Base-by-base conservation (phyloP, 2,797 vertebrate species). In the Myioborus miniatus region DNA sequence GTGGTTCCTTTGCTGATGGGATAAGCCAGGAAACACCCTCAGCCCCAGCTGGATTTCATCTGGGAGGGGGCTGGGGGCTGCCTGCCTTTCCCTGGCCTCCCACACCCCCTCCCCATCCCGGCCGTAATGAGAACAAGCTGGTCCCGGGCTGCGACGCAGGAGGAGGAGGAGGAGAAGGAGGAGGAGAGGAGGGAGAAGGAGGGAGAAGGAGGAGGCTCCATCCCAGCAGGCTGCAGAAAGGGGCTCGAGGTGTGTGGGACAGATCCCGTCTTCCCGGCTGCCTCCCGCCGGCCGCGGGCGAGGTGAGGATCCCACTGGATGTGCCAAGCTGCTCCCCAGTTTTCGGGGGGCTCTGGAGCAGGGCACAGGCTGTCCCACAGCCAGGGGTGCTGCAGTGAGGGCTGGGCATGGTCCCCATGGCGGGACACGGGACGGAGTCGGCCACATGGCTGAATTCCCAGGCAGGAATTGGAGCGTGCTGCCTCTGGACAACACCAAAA, bases 101-200 rank as follows among this genome's bases (percentile, higher is more conserved):
- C 55, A 19, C 39, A 53, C 77, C 96, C 97, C 98, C 97, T 98
- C 96, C 97, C 97, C 97, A 98, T 93, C 97, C 95, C 96, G 36
- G 97, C 97, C 96, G 96, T 99, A 99, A 99, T 98, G 97, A 99
- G 98, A 99, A 98, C 98, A 99, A 99, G 99, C 98, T 99, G 99
- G 98, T 97, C 96, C 87, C 46, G 75, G 80, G 60, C 95, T 87
- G 83, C 15, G 2, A 63, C 15, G 9, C 94, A 91, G 85, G 95
- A 96, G 97, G 85, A 84, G 97, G 94, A 96, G 97, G 94, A 96
- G 97, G 79, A 97, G 94, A 1, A 83, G 53, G 17, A 87, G 90
- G 47, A 77, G 81, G 18, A 80, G 80, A 64, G 46, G 88, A 44
- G 67, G 77, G 37, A 72, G 89, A 39, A 64, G 46, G 88, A 44